Conservation (phyloP, 1,140 invertebrate species). For the Anoplolepis gracilipes region DNA sequence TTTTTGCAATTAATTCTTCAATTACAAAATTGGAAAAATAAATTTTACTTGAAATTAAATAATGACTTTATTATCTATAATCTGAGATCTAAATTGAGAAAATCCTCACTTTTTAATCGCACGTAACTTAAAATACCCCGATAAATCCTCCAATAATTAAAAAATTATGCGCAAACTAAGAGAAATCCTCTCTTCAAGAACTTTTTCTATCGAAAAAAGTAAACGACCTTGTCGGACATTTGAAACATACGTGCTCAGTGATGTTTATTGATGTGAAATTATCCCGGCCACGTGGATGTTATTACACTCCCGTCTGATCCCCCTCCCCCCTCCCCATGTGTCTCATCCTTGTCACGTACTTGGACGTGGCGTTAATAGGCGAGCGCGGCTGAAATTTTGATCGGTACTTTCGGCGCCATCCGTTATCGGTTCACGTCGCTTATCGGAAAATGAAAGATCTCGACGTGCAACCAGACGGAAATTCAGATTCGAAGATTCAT, state of each 20-base stretch:
- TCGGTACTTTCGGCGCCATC: constrained; percentile 3
- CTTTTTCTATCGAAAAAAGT: background rate
- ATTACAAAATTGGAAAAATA: background rate
- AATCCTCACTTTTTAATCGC: background rate
- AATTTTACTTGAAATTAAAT: background rate
- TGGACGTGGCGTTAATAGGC: constrained; percentile 32
- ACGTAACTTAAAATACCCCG: background rate
- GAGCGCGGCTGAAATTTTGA: constrained; percentile 43
- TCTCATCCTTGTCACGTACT: constrained; percentile 41
- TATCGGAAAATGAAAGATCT: constrained; percentile 51
- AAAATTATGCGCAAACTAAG: background rate
- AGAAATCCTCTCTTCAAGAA: background rate
- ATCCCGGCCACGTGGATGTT: background rate
- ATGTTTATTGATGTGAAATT: constrained; percentile 9
- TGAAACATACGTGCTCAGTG: background rate
- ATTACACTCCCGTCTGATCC: background rate
- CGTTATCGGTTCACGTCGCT: background rate
- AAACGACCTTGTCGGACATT: constrained; percentile 12
- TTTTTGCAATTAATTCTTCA: background rate
- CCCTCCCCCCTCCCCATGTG: too few species aligned
- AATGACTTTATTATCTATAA: background rate
- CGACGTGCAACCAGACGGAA: constrained; percentile 12
- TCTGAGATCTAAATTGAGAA: background rate
- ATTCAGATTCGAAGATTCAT: constrained; percentile 7
- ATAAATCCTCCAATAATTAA: background rate